Base-by-base conservation (phyloP, 2,888 invertebrate species). In the Agrochola macilenta region DNA sequence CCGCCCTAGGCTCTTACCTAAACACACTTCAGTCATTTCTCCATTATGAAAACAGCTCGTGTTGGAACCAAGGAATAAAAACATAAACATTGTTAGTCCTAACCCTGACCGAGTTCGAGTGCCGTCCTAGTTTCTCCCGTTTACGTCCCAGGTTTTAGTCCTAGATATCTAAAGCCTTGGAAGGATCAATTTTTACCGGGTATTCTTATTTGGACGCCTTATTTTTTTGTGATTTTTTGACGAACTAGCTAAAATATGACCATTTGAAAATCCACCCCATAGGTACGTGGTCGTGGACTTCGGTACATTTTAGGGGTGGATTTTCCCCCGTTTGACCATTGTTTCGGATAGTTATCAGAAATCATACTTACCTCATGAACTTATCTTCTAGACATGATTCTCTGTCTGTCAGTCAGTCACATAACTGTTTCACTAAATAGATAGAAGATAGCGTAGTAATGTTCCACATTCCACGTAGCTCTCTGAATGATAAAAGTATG, bases 81-180 rank as follows among this genome's bases (percentile, higher is more conserved):
- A 73, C 14, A 64, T 64, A 52, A 64, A 52, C 43, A 73, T 80
- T 64, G 39, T 30, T 63, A n/a, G 54, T 12, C 1, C 35, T n/a
- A 46, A 2, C 81, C 81, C 26, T 79, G 81, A 79, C 79, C 74
- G 35, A 79, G 39, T 60, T 79, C 12, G 17, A 70, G 30, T 78
- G 17, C 68, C 43, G 49, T 52, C 4, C 49, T 65, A 58, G 68
- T 11, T 58, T 26, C 26, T 76, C 60, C 65, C n/a, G 17, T 35
- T 30, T 61, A 49, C 14, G 57, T 61, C 30, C 43, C 54, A 52
- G 43, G 26, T 20, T 54, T 80, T n/a, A 43, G 14, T 76, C 39
- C 54, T 74, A n/a, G 43, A 63, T 81, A 5, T 35, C 5, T 20
- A 14, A 54, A 52, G 14, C 39, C 30, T 54, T 65, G 52, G 30